A percentile compares a stretch with the other conserved stretches of the same genome.
Conservation (phyloP, 2,888 invertebrate species). For the Pristionchus japonicus region DNA sequence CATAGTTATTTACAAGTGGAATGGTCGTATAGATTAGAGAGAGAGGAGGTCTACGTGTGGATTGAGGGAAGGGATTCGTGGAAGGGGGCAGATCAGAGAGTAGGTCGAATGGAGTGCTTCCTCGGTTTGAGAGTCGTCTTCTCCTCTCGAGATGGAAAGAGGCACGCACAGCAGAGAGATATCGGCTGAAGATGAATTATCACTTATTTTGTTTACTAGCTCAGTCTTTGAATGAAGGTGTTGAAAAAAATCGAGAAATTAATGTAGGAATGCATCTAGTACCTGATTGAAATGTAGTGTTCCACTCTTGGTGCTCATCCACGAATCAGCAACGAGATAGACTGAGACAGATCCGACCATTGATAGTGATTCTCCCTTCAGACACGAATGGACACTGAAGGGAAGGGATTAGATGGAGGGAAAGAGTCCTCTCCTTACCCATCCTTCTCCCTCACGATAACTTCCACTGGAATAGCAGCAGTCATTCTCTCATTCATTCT, state of each 20-base stretch:
- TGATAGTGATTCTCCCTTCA: not conserved
- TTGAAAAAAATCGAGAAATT: not conserved
- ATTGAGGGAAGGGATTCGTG: not conserved
- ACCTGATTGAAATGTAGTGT: conserved; percentile 15
- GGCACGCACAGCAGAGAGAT: conserved; percentile 10
- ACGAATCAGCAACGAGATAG: not conserved
- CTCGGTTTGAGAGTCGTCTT: not conserved
- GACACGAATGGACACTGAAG: not conserved
- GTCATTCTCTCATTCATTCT: not conserved
- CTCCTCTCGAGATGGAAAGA: not conserved
- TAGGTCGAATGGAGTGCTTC: not conserved
- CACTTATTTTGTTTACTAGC: no score
- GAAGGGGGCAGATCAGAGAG: not conserved
- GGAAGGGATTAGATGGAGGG: not conserved
- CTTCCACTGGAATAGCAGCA: conserved; percentile 6
- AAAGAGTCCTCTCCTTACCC: not conserved
- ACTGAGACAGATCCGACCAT: not conserved
- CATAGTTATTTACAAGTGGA: not conserved
- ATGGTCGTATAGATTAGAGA: not conserved
- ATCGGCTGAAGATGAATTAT: not conserved
- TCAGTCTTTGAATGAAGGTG: not conserved
- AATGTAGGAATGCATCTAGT: not conserved
- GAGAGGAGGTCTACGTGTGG: not conserved
- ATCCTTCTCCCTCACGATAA: not conserved
- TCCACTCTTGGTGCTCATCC: conserved; percentile 8